A percentile compares a stretch with the other conserved stretches of the same genome.
phyloP scores from a whole-genome alignment of 2,797 vertebrate genomes.

The Mus caroli region DNA sequence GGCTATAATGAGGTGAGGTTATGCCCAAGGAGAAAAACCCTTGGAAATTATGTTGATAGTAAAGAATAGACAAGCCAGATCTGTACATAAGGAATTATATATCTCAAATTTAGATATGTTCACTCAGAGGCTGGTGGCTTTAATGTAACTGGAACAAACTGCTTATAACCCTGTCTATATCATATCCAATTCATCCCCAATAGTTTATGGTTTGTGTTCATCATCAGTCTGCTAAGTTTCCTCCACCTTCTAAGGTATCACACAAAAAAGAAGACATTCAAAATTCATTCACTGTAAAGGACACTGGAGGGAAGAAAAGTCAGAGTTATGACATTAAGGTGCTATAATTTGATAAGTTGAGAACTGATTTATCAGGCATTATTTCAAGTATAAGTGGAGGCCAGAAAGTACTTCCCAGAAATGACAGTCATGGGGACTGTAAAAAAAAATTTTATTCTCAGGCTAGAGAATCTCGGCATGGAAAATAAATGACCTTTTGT shows the following conservation, averaged over 20 bases:
- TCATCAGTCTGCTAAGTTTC: not conserved
- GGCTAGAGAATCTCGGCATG: not conserved
- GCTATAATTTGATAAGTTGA: not conserved
- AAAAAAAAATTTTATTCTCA: not conserved
- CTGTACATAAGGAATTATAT: not conserved
- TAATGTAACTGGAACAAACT: not conserved
- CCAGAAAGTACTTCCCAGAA: not conserved
- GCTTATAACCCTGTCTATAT: fast-evolving
- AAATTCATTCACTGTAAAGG: not conserved
- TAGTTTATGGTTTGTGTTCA: not conserved
- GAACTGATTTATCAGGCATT: not conserved
- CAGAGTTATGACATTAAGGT: not conserved
- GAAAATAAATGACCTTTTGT: not conserved
- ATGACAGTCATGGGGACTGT: not conserved
- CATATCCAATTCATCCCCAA: fast-evolving
- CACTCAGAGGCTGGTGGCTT: not conserved
- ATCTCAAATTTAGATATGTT: not conserved
- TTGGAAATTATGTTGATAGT: not conserved
- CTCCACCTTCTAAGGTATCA: not conserved
- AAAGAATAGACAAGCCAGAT: not conserved
- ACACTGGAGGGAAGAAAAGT: not conserved
- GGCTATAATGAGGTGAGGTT: not conserved
- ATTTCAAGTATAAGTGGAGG: not conserved
- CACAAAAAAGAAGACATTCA: not conserved
- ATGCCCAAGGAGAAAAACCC: not conserved